Evolutionary conservation across 2,888 invertebrate species (phyloP).

Genomic region (Masnerella sp.): DNA sequence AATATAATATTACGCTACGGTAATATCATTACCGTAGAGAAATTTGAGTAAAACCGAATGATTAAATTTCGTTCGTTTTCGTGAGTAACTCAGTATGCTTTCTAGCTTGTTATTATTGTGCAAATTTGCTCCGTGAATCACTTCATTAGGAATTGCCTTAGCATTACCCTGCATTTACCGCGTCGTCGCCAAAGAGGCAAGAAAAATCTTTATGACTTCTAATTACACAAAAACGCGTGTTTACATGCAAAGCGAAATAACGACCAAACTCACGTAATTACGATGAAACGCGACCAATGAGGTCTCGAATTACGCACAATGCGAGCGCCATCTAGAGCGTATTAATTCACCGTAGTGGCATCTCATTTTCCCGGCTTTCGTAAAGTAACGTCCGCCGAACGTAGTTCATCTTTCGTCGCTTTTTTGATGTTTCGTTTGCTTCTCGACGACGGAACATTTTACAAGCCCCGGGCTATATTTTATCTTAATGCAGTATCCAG

Average conservation of each 20-base stretch:
- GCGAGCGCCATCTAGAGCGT: conserved; percentile 19
- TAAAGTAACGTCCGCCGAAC: conserved; percentile 18
- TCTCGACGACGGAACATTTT: conserved; percentile 41
- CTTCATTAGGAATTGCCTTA: no score
- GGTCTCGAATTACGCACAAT: neutral
- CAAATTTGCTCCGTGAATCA: no score
- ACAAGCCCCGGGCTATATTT: conserved; percentile 46
- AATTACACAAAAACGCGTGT: no score
- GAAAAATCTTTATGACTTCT: no score
- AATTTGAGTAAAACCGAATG: no score
- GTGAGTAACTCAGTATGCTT: no score
- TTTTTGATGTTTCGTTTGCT: conserved; percentile 36
- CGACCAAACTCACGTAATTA: neutral
- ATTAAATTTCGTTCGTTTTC: no score
- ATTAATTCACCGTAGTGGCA: conserved; percentile 4
- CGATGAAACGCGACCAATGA: conserved; percentile 3
- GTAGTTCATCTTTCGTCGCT: conserved; percentile 19
- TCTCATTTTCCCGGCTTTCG: conserved; percentile 17
- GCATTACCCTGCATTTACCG: no score
- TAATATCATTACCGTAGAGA: no score
- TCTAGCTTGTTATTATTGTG: no score
- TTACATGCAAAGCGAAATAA: neutral
- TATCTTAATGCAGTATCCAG: conserved; percentile 49
- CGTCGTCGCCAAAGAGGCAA: no score
- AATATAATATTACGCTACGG: no score